Evolutionary conservation across 1,140 invertebrate species (phyloP).

Genomic region (Drosophila burlai): DNA sequence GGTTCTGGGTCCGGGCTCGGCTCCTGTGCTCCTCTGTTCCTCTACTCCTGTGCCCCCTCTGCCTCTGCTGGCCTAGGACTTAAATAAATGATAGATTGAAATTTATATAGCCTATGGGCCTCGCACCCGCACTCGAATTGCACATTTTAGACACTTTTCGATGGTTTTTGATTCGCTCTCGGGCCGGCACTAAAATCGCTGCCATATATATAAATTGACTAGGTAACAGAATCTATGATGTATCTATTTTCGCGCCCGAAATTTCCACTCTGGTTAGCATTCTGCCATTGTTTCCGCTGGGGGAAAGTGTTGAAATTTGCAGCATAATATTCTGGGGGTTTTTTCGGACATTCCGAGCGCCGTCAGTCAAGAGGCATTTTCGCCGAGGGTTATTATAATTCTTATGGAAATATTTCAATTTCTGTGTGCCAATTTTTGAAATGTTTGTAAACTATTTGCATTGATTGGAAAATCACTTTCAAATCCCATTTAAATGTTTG

Average conservation of each 20-base stretch:
- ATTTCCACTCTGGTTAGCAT: slow-evolving; percentile 32
- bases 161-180: slow-evolving; percentile 41
- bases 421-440: slow-evolving; percentile 16
- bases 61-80: slow-evolving; percentile 69
- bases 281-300: slow-evolving; percentile 7
- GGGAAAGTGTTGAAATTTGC: slow-evolving; percentile 25
- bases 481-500: slow-evolving; percentile 51
- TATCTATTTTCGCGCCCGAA: slow-evolving; percentile 36
- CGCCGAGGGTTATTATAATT: slow-evolving; percentile 29
- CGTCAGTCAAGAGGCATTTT: slow-evolving; percentile 23
- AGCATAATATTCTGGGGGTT: slow-evolving; percentile 4
- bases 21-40: not conserved
- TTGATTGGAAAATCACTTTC: slow-evolving; percentile 49
- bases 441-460: slow-evolving; percentile 49
- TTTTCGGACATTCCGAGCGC: slow-evolving; percentile 1
- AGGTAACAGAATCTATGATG: slow-evolving; percentile 64
- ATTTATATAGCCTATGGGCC: slow-evolving; percentile 74
- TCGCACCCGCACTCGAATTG: slow-evolving; percentile 34
- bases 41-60: slow-evolving; percentile 3
- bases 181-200: slow-evolving; percentile 43
- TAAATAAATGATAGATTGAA: slow-evolving; percentile 84
- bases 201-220: slow-evolving; percentile 55
- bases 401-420: slow-evolving; percentile 50
- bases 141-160: slow-evolving; percentile 69
- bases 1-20: slow-evolving; percentile 9